A percentile compares a stretch with the other conserved stretches of the same genome.
These are phyloP conservation scores for Neofelis nebulosa DNA, from an alignment of 2,113 vertebrate species.

Conservation along the genomic window DNA sequence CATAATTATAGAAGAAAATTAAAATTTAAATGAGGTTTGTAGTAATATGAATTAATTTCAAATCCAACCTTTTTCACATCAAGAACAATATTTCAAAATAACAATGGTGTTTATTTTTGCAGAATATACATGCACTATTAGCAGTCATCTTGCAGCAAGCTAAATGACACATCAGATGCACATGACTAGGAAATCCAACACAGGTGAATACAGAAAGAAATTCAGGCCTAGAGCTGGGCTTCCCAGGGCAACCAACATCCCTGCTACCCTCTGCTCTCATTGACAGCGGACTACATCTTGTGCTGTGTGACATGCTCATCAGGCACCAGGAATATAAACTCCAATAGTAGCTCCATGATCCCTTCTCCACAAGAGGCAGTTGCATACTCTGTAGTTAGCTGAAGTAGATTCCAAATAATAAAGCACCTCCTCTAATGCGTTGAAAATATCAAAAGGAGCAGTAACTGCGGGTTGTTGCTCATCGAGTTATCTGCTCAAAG, in stretches of 20 bases:
- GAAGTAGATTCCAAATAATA: constrained; percentile 34
- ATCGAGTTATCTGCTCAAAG: neutral
- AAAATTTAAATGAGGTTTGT: neutral
- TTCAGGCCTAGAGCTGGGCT: neutral
- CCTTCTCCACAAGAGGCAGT: constrained; percentile 12
- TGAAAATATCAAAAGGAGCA: constrained; percentile 32
- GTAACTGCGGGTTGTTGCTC: neutral
- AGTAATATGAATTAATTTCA: constrained; percentile 42
- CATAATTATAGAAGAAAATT: constrained; percentile 18
- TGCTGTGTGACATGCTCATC: neutral
- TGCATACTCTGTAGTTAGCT: neutral
- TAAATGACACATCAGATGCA: neutral
- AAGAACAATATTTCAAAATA: constrained; percentile 34
- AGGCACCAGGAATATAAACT: neutral
- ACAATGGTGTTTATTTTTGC: neutral
- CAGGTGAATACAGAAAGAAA: constrained; percentile 22
- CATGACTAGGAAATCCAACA: neutral
- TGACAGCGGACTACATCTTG: neutral
- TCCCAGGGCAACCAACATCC: neutral
- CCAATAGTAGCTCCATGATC: neutral
- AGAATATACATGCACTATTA: neutral
- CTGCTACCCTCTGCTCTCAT: neutral
- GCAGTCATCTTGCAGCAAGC: neutral
- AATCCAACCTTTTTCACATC: constrained; percentile 32
- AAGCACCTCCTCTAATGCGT: neutral